Evolutionary conservation across 2,888 invertebrate species (phyloP), one percentile per base, ranked within the genome.

Genomic region (Archaeoteleia sp.): DNA sequence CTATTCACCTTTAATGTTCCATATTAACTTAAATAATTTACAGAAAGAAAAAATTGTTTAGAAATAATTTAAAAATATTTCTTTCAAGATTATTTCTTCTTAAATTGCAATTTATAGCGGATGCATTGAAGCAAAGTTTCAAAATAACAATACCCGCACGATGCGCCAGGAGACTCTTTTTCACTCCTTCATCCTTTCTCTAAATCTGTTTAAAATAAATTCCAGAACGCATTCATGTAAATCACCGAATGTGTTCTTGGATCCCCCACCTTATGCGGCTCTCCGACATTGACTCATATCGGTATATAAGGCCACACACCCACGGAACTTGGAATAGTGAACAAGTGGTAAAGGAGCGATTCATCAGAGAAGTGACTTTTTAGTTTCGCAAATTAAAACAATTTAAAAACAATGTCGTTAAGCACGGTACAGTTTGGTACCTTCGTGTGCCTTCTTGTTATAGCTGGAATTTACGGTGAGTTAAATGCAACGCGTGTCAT

Each of bases 171-270:
- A n/a, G 39, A 63, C 37, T 25, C 8, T 39, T 40, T 20, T 46
- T 45, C 42, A 57, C 39, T 46, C 40, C 2, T 14, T 39, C 39
- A 34, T 65, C 39, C 54, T 43, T 65, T 57, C 51, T 37, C 51
- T 57, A 63, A 49, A 65, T 35, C 39, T 12, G 45, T 34, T 51
- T 25, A 51, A 57, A 37, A 63, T 45, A 14, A 51, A 65, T 65
- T 51, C 65, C 57, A 51, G 57, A 40, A 39, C 51, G 46, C 51
- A 43, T 34, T 51, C 57, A 48, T 51, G 57, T 57, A 65, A 65
- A 65, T 43, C 51, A 53, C 65, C 53, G 58, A 65, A 65, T 58
- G 65, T 58, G 65, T 53, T 65, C 65, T 65, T 65, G 65, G 53
- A 65, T 53, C 53, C 65, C 65, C 65, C 65, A 53, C 65, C 57